Evolutionary conservation across 2,113 vertebrate species (phyloP).

Genomic region (Lepidothrix coronata): DNA sequence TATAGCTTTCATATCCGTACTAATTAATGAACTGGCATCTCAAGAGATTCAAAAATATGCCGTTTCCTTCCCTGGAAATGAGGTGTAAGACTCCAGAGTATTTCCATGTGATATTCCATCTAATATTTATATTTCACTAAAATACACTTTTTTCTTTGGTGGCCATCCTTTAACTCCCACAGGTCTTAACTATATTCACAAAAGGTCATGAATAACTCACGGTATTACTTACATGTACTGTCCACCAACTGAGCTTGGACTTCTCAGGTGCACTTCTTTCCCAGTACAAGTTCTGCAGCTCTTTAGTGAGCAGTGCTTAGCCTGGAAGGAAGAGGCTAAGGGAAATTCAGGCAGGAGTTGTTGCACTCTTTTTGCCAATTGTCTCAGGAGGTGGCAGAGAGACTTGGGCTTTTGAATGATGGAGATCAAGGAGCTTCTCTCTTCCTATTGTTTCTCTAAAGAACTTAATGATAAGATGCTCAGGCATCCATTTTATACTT

Average conservation of each 20-base stretch:
- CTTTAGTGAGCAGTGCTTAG: neutral
- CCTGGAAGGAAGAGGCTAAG: neutral
- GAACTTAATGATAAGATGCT: neutral
- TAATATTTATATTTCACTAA: slow-evolving; percentile 49
- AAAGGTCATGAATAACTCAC: neutral
- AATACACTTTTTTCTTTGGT: neutral
- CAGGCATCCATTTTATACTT: neutral
- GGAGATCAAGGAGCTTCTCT: neutral
- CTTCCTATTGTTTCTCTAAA: neutral
- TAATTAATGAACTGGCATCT: slow-evolving; percentile 50
- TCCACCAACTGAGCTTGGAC: neutral
- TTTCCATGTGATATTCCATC: slow-evolving; percentile 8
- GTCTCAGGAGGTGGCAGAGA: neutral
- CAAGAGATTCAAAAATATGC: neutral
- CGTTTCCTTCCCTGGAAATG: slow-evolving; percentile 22
- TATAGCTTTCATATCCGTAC: slow-evolving; percentile 1
- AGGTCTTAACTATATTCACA: neutral
- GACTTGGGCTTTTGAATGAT: neutral
- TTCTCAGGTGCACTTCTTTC: neutral
- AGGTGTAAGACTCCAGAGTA: slow-evolving; percentile 15
- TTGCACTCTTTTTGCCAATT: neutral
- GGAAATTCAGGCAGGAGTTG: neutral
- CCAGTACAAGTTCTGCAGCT: neutral
- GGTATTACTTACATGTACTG: neutral
- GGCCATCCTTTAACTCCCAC: neutral